Evolutionary conservation across 2,797 vertebrate species (phyloP), one percentile per base, ranked within the genome.

Genomic region (Anolis apletophallus): DNA sequence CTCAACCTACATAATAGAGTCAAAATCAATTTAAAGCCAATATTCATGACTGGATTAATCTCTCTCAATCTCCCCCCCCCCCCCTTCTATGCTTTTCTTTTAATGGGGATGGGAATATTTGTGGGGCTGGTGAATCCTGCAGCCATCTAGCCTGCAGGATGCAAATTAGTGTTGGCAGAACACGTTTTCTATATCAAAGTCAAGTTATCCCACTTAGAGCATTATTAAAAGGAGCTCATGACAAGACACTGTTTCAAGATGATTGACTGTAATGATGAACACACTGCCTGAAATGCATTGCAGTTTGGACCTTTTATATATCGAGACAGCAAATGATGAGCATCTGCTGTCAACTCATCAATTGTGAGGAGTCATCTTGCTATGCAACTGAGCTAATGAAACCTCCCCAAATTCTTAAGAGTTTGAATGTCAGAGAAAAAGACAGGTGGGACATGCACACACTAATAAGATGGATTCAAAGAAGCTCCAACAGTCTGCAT

Each of bases 281-380:
- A 90, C 84, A 90, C 64, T 82, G 80, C 52, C 82, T 90, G 88
- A 91, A 94, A 93, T 81, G 73, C 57, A 91, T 93, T 93, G 92
- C 26, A 52, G 74, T 86, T n/a, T 83, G 93, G 91, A 90, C 88
- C 92, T 95, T 77, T 34, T 94, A 93, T 94, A 89, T 90, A 94
- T 93, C 86, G 92, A 91, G 93, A 87, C 67, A 85, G 87, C 88
- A 87, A 93, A 89, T 92, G 80, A 94, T 90, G 88, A 85, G 87
- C 88, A 90, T 88, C 71, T 36, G 46, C 89, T 93, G 90, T 90
- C 93, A 92, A 87, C 84, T 71, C 92, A 93, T 92, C 57, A 93
- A 91, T 95, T 93, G 92, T 85, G 64, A 91, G 72, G 84, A 61
- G 77, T 91, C 92, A 94, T 92, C 79, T 90, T 92, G 71, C 71